phyloP scores from a whole-genome alignment of 1,140 invertebrate species.

The Triops cancriformis region DNA sequence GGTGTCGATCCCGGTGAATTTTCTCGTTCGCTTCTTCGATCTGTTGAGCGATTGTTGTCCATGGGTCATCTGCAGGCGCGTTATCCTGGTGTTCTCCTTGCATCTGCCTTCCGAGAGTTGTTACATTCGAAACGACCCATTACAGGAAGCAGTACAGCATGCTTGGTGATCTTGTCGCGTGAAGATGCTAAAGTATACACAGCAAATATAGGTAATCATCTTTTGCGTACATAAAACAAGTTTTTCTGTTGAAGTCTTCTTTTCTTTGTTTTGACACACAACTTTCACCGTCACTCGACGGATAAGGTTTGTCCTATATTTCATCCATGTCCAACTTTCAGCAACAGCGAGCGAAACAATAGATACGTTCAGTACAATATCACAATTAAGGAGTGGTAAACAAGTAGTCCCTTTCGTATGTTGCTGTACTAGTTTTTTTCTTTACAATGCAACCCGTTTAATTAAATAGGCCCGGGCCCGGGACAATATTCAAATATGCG shows the following conservation, averaged over 20 bases:
- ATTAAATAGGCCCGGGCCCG: too few species aligned
- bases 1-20: slow-evolving; percentile 97
- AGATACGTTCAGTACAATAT: too few species aligned
- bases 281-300: too few species aligned
- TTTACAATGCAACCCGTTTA: too few species aligned
- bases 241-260: background rate
- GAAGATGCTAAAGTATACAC: slow-evolving; percentile 82
- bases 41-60: slow-evolving; percentile 77
- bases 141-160: slow-evolving; percentile 94
- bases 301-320: too few species aligned
- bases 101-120: slow-evolving; percentile 83
- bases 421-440: too few species aligned
- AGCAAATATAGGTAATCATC: slow-evolving; percentile 68
- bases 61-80: slow-evolving; percentile 74
- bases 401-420: too few species aligned
- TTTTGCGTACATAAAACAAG: background rate
- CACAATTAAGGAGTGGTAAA: too few species aligned
- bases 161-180: slow-evolving; percentile 84
- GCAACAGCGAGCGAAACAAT: too few species aligned
- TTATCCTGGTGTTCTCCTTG: slow-evolving; percentile 75
- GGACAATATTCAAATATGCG: too few species aligned
- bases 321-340: too few species aligned
- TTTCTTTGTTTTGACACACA: too few species aligned
- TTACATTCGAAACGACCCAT: slow-evolving; percentile 84
- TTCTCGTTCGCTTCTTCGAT: slow-evolving; percentile 83